Percentiles rank a stretch among this genome's conserved stretches.
Evolutionary conservation across 2,113 vertebrate genomes (phyloP).

Genomic region (Melanerpes formicivorus): DNA sequence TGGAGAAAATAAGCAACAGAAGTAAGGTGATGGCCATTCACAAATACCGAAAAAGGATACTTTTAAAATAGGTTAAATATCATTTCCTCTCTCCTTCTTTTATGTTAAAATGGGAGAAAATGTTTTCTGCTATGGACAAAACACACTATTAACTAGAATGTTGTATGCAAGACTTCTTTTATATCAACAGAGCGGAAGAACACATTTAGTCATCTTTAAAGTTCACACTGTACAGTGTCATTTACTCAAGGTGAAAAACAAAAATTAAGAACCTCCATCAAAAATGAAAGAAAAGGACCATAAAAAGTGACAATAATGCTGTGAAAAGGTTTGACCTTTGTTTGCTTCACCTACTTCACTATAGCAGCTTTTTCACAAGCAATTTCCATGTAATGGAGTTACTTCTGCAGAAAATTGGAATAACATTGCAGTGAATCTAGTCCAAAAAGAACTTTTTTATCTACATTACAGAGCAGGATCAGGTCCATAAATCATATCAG

Average conservation of each 20-base stretch:
- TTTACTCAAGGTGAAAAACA: background rate
- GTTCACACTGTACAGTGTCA: background rate
- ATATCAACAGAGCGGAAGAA: background rate
- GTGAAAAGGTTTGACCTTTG: background rate
- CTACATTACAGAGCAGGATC: slow-evolving; percentile 12
- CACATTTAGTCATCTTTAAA: background rate
- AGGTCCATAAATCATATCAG: slow-evolving; percentile 53
- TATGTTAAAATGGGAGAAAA: background rate
- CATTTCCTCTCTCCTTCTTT: rapidly evolving
- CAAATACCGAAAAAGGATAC: background rate
- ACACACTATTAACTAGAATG: background rate
- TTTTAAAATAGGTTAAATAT: background rate
- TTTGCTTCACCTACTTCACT: background rate
- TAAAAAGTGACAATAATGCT: background rate
- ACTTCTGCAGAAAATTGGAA: background rate
- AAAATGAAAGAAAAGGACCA: background rate
- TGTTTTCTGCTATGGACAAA: background rate
- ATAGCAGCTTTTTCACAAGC: background rate
- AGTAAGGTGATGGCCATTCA: background rate
- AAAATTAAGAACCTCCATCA: background rate
- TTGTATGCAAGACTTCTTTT: background rate
- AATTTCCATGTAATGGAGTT: slow-evolving; percentile 31
- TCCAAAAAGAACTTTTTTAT: slow-evolving; percentile 31
- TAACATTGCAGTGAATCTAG: background rate
- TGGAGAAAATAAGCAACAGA: background rate